A percentile compares a stretch with the other conserved stretches of the same genome.
Conservation (phyloP, 2,888 invertebrate species). For the Pterobdella sp. region DNA sequence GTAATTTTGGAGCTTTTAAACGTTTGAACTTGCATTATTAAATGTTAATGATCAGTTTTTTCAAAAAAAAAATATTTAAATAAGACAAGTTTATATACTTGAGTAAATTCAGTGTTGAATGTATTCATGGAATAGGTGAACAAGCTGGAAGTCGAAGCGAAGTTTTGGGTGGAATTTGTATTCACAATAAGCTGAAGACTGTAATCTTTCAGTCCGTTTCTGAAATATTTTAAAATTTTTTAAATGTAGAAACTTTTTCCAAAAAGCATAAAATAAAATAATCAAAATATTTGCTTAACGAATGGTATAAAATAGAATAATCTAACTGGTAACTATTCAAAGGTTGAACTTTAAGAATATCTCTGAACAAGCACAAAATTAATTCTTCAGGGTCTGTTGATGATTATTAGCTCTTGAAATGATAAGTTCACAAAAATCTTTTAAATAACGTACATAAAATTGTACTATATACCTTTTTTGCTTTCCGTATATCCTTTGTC, state of each 20-base stretch:
- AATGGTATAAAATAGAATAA: too few species aligned
- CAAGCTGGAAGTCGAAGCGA: neutral
- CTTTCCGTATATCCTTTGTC: neutral
- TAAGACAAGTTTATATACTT: neutral
- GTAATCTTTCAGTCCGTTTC: slow-evolving; percentile 19
- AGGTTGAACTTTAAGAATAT: slow-evolving; percentile 49
- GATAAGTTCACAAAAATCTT: too few species aligned
- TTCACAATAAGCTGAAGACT: slow-evolving; percentile 10
- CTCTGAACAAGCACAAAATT: slow-evolving; percentile 79
- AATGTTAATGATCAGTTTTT: neutral
- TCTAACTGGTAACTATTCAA: slow-evolving; percentile 38
- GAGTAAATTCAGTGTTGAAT: neutral
- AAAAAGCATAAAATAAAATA: too few species aligned
- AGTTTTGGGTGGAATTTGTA: neutral
- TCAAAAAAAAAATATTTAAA: too few species aligned
- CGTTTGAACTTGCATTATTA: too few species aligned
- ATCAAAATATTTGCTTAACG: too few species aligned
- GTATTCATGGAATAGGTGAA: neutral
- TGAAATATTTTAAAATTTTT: too few species aligned
- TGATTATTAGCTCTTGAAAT: too few species aligned
- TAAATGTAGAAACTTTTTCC: too few species aligned
- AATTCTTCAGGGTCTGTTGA: slow-evolving; percentile 90
- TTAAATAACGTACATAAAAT: too few species aligned
- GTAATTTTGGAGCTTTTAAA: neutral
- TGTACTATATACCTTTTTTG: slow-evolving; percentile 7